Conservation (phyloP, 1,140 invertebrate genomes). For the Onthophagus taurus region DNA sequence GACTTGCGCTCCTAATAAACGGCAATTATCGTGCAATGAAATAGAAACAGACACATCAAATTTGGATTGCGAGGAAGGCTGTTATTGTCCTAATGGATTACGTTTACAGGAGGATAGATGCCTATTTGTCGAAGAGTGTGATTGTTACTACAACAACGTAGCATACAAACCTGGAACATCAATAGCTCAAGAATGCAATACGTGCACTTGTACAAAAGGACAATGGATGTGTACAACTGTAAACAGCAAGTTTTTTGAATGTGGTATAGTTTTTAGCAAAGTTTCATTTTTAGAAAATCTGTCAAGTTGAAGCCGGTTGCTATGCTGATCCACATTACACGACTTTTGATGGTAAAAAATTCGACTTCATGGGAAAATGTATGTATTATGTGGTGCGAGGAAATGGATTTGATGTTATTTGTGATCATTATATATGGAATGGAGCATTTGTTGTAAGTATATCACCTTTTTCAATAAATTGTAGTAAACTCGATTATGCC, state of each 20-base stretch:
- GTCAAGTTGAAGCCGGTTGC: constrained; percentile 63
- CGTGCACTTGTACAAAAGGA: constrained; percentile 64
- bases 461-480: too few relatives aligned
- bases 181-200: constrained; percentile 75
- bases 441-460: too few relatives aligned
- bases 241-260: too few relatives aligned
- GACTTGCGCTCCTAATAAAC: constrained; percentile 53
- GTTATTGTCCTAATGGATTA: constrained; percentile 70
- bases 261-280: constrained; percentile 1
- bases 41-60: constrained; percentile 30
- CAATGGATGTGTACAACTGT: constrained; percentile 69
- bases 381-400: constrained; percentile 75
- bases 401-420: too few relatives aligned
- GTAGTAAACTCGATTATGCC: too few relatives aligned
- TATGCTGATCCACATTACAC: constrained; percentile 81
- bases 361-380: constrained; percentile 84
- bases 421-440: too few relatives aligned
- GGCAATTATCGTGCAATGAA: constrained; percentile 37
- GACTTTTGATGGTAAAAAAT: constrained; percentile 76
- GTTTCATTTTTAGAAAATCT: constrained; percentile 14
- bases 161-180: constrained; percentile 58
- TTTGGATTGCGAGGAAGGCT: constrained; percentile 69
- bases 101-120: constrained; percentile 65
- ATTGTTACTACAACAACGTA: constrained; percentile 67
- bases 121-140: constrained; percentile 59